Evolutionary conservation across 2,888 invertebrate genomes (phyloP).

Genomic region (Drosophila mimica): DNA sequence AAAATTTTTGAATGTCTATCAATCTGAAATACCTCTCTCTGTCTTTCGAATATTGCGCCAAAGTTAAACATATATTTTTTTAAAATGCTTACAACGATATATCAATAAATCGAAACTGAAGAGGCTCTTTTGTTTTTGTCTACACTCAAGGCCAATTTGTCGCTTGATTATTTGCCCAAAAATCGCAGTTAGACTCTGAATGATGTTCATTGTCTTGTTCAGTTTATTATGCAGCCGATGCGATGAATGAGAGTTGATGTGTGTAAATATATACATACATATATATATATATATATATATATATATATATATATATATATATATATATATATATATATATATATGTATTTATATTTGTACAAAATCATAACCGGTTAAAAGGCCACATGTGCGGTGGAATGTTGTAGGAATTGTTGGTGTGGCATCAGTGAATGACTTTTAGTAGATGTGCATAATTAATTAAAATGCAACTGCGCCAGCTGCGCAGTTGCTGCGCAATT

Average conservation of each 20-base stretch:
- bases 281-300: not conserved
- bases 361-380: constrained; percentile 27
- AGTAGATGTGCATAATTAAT: constrained; percentile 23
- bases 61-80: not conserved
- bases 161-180: constrained; percentile 1
- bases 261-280: not conserved
- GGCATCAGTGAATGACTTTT: constrained; percentile 14
- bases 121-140: not conserved
- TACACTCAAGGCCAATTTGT: constrained; percentile 4
- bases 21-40: not conserved
- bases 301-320: not conserved
- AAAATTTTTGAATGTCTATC: not conserved
- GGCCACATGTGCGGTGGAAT: constrained; percentile 18
- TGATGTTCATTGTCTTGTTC: constrained; percentile 9
- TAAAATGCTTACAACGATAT: not conserved
- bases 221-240: constrained; percentile 13
- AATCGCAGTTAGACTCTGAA: not conserved
- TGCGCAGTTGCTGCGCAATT: constrained; percentile 25
- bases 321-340: not conserved
- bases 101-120: not conserved
- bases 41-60: not conserved
- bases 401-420: constrained; percentile 15
- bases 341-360: not conserved
- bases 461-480: constrained; percentile 28
- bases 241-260: constrained; percentile 4